Base-by-base conservation (phyloP, 1,140 invertebrate genomes). In the Rhizoglyphus robini region DNA sequence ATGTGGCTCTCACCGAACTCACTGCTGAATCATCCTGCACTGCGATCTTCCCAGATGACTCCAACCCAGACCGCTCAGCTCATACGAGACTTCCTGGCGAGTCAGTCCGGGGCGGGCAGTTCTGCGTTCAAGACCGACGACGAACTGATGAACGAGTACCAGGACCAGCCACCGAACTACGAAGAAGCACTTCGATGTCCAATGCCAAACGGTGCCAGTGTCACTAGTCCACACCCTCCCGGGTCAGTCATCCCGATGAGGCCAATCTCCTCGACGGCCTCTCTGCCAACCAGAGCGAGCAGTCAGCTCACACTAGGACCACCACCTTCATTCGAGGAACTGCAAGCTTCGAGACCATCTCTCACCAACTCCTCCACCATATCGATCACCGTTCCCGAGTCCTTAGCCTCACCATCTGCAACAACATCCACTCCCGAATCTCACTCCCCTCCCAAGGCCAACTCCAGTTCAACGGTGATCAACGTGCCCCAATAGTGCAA, bases 181-280 rank as follows among this genome's bases (percentile, higher is more conserved):
- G 58, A 60, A 20, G 58, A 60, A 3, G 58, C 58, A 60, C 36
- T 60, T 15, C 27, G 15, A 11, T 60, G 58, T 60, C 30, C 58
- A 46, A 3, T 32, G 1, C 58, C 58, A 11, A 1, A 11, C 36
- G 58, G 15, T n/a, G n/a, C n/a, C n/a, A n/a, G n/a, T n/a, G n/a
- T n/a, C n/a, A n/a, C 23, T 15, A 5, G 23, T 25, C 51, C 8
- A 54, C 20, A 32, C 51, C 51, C 8, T 27, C 20, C 8, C 31
- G 23, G 23, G 20, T 23, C 31, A 54, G 8, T 54, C 8, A n/a
- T n/a, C n/a, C n/a, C n/a, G n/a, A n/a, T n/a, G n/a, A n/a, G n/a
- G n/a, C n/a, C n/a, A n/a, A n/a, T n/a, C 8, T 23, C 8, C 8
- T 41, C 36, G 36, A 41, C 18, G 36, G 18, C 36, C 8, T 41